Conservation (phyloP, 1,140 invertebrate species). For the Drosophila nigrodunni region DNA sequence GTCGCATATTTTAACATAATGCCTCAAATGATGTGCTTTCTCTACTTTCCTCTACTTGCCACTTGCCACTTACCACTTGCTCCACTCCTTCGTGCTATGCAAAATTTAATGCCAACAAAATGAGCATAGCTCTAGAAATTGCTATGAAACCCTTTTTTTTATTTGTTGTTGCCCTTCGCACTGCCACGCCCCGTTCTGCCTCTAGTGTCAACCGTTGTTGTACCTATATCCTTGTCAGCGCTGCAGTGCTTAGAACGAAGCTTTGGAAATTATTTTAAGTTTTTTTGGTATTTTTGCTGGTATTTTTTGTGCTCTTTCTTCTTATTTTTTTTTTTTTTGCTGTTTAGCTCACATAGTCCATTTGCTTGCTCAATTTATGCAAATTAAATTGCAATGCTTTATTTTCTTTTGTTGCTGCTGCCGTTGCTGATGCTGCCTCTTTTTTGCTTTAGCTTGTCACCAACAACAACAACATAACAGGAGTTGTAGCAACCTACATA, state of each 20-base stretch:
- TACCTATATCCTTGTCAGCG: slow-evolving; percentile 5
- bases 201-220: background rate
- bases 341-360: slow-evolving; percentile 15
- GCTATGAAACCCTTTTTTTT: slow-evolving; percentile 73
- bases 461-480: slow-evolving; percentile 36
- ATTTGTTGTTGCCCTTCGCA: slow-evolving; percentile 44
- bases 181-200: slow-evolving; percentile 46
- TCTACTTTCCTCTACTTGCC: slow-evolving; percentile 4
- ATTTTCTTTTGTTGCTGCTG: slow-evolving; percentile 38
- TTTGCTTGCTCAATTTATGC: slow-evolving; percentile 75
- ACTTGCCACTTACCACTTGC: too few relatives aligned
- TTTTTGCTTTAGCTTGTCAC: slow-evolving; percentile 60
- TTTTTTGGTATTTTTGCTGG: slow-evolving; percentile 66
- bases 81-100: slow-evolving; percentile 54
- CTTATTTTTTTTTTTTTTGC: background rate
- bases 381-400: slow-evolving; percentile 82
- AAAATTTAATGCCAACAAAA: slow-evolving; percentile 80
- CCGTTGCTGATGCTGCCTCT: background rate
- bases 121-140: slow-evolving; percentile 74
- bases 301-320: slow-evolving; percentile 38
- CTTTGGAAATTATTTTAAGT: slow-evolving; percentile 74
- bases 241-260: slow-evolving; percentile 74
- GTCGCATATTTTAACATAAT: slow-evolving; percentile 79
- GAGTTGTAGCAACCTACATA: background rate
- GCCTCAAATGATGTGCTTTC: slow-evolving; percentile 77